Evolutionary conservation across 2,113 vertebrate genomes (phyloP).

Genomic region (Takifugu bimaculatus): DNA sequence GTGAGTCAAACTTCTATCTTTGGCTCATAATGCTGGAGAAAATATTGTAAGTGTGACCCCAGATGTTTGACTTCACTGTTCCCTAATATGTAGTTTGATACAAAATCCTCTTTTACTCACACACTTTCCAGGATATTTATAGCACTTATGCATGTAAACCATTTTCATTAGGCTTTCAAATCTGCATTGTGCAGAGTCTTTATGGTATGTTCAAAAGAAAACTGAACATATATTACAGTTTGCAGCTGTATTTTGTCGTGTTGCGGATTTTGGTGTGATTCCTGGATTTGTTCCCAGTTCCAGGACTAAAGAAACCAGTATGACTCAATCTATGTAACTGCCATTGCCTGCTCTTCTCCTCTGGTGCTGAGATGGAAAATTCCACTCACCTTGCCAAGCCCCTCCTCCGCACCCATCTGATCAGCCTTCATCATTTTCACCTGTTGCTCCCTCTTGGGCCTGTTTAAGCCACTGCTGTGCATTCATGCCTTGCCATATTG

Average conservation of each 20-base stretch:
- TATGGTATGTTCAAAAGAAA: conserved; percentile 15
- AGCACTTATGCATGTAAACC: conserved; percentile 46
- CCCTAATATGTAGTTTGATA: conserved; percentile 37
- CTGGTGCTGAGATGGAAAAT: no score
- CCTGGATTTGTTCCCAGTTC: conserved; percentile 50
- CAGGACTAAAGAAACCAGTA: conserved; percentile 36
- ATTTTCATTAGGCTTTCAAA: conserved; percentile 34
- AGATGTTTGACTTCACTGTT: conserved; percentile 56
- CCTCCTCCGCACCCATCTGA: no score
- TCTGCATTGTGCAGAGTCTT: conserved; percentile 19
- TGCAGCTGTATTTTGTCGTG: conserved; percentile 20
- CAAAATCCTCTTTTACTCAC: conserved; percentile 36
- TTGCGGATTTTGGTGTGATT: conserved; percentile 46
- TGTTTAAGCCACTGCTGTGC: no score
- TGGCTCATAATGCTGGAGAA: conserved; percentile 50
- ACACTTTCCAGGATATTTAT: conserved; percentile 24
- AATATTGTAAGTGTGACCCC: conserved; percentile 41
- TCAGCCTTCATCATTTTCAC: no score
- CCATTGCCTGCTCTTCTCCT: no score
- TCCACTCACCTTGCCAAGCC: no score
- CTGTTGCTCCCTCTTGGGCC: no score
- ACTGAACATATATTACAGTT: neutral
- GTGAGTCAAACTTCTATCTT: conserved; percentile 52
- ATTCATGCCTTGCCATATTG: no score
- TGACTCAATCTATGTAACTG: neutral